Evolutionary conservation across 2,113 vertebrate genomes (phyloP).

Genomic region (Grammomys dolichurus): DNA sequence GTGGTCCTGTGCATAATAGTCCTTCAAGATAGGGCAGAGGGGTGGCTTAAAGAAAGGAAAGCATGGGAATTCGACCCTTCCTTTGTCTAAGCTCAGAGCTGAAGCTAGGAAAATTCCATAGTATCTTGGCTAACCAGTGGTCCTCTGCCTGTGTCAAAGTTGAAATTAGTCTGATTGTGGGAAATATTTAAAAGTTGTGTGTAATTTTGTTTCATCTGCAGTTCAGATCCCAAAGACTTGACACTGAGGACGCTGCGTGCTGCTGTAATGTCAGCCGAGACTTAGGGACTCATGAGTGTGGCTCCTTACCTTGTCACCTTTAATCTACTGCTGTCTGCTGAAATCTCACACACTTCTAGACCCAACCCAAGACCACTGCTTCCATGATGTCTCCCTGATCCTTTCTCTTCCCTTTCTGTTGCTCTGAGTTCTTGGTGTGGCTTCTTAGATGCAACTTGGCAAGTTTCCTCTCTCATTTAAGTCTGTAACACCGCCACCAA

Average conservation of each 20-base stretch:
- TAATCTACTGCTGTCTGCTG: not conserved
- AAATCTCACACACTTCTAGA: too few relatives aligned
- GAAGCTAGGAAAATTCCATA: constrained; percentile 42
- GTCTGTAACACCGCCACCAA: not conserved
- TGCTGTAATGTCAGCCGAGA: not conserved
- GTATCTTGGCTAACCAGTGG: constrained; percentile 14
- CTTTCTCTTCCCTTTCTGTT: not conserved
- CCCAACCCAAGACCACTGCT: not conserved
- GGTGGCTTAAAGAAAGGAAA: not conserved
- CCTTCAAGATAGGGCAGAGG: not conserved
- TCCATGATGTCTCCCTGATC: fast-evolving
- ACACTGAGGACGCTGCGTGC: not conserved
- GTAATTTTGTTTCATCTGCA: constrained; percentile 18
- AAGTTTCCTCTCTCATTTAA: not conserved
- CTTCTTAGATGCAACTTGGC: not conserved
- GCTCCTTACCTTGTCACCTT: not conserved
- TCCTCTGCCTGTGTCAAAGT: constrained; percentile 17
- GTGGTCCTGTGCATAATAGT: not conserved
- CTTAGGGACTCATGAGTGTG: not conserved
- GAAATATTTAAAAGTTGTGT: not conserved
- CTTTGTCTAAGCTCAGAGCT: constrained; percentile 27
- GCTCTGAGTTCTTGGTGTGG: not conserved
- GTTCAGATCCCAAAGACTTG: not conserved
- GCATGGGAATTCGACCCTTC: constrained; percentile 46
- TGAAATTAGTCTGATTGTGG: constrained; percentile 13